Conservation (phyloP, 2,797 vertebrate genomes). For the Semaprochilodus insignis region DNA sequence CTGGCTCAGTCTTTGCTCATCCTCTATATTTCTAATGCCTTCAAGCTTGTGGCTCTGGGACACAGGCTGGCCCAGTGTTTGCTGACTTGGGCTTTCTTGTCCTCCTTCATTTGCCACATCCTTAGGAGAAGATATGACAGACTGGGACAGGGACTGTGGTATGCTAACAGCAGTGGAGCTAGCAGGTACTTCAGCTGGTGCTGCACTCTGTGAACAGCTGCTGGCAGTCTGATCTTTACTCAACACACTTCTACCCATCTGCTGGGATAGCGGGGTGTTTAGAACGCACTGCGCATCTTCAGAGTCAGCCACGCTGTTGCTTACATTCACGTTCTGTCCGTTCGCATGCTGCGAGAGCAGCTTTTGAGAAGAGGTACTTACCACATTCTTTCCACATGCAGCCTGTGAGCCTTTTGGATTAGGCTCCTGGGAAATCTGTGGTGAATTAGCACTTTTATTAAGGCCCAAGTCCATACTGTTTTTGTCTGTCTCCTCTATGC, state of each 20-base stretch:
- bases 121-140: slow-evolving; percentile 42
- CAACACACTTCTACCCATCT: slow-evolving; percentile 36
- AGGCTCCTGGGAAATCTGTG: slow-evolving; percentile 37
- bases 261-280: slow-evolving; percentile 31
- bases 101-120: slow-evolving; percentile 16
- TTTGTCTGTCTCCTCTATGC: slow-evolving; percentile 39
- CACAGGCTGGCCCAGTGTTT: slow-evolving; percentile 14
- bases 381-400: slow-evolving; percentile 38
- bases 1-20: slow-evolving; percentile 43
- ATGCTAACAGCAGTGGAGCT: slow-evolving; percentile 45
- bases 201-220: slow-evolving; percentile 55
- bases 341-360: slow-evolving; percentile 43
- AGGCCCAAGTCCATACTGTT: slow-evolving; percentile 37
- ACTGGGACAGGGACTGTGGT: slow-evolving; percentile 51
- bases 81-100: slow-evolving; percentile 1
- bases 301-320: slow-evolving; percentile 41
- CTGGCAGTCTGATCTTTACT: slow-evolving; percentile 50
- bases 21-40: slow-evolving; percentile 28
- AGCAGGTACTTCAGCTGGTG: slow-evolving; percentile 42
- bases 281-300: slow-evolving; percentile 39
- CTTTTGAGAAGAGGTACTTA: slow-evolving; percentile 36
- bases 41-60: slow-evolving; percentile 35
- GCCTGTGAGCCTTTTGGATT: slow-evolving; percentile 35
- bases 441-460: slow-evolving; percentile 28
- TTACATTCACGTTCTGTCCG: slow-evolving; percentile 58